phyloP scores from a whole-genome alignment of 2,797 vertebrate genomes.

The Sus cebifrons region DNA sequence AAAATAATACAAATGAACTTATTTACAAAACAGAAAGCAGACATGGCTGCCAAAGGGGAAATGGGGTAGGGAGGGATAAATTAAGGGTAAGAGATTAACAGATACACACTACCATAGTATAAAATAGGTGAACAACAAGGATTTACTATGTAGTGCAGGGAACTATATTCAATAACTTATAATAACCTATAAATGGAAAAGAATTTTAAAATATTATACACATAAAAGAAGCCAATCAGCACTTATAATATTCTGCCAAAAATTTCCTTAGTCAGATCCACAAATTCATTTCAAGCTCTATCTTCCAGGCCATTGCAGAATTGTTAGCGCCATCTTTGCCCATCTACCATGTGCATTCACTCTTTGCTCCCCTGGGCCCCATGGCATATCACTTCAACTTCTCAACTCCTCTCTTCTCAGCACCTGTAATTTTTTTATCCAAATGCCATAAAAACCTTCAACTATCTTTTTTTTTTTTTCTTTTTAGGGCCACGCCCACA shows the following conservation, averaged over 20 bases:
- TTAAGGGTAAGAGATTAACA: background rate
- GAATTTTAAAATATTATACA: background rate
- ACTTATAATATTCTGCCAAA: background rate
- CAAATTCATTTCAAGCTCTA: background rate
- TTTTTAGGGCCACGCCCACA: no score
- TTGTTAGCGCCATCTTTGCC: background rate
- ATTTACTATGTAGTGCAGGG: background rate
- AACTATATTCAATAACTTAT: background rate
- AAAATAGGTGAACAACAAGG: background rate
- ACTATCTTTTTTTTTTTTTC: no score
- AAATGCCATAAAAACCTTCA: background rate
- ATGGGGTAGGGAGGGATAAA: background rate
- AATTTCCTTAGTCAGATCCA: background rate
- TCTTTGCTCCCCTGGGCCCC: background rate
- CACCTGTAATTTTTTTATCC: background rate
- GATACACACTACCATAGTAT: background rate
- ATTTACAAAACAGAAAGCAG: background rate
- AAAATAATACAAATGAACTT: background rate
- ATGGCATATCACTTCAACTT: background rate
- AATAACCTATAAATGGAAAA: background rate
- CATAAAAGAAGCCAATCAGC: background rate
- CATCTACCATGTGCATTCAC: background rate
- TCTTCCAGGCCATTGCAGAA: background rate
- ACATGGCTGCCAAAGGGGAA: background rate
- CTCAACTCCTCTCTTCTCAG: background rate